These are phyloP conservation scores for Cydia fagiglandana DNA, from an alignment of 1,140 invertebrate genomes.

Conservation along the genomic window DNA sequence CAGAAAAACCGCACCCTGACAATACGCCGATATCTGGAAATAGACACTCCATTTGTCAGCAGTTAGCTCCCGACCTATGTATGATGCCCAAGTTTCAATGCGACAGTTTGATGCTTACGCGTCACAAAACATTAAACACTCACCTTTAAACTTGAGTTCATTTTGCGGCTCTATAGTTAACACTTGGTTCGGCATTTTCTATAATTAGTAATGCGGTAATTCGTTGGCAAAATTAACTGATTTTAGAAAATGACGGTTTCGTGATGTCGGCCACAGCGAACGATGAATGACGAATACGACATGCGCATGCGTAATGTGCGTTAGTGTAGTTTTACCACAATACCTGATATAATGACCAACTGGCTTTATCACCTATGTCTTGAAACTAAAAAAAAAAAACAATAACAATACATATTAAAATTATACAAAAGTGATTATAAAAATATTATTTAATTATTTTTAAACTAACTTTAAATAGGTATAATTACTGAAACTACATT, in stretches of 20 bases:
- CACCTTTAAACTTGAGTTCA: constrained; percentile 88
- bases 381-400: constrained; percentile 1
- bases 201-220: constrained; percentile 52
- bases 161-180: constrained; percentile 86
- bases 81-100: constrained; percentile 67
- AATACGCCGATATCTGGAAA: constrained; percentile 76
- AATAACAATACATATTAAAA: background rate
- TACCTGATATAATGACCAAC: background rate
- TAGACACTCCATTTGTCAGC: constrained; percentile 78
- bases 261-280: constrained; percentile 70
- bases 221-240: constrained; percentile 66
- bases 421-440: background rate
- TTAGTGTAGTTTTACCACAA: constrained; percentile 6
- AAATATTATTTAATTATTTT: no score
- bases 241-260: constrained; percentile 57
- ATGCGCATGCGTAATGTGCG: constrained; percentile 55
- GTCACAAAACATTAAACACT: constrained; percentile 61
- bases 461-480: no score
- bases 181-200: constrained; percentile 82
- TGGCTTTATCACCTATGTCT: background rate
- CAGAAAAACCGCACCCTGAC: constrained; percentile 71
- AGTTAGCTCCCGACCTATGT: constrained; percentile 70
- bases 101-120: constrained; percentile 48
- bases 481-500: no score
- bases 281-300: constrained; percentile 69